A percentile compares a stretch with the other conserved stretches of the same genome.
phyloP scores from a whole-genome alignment of 1,140 invertebrate genomes.

The Solenopsis fugax region DNA sequence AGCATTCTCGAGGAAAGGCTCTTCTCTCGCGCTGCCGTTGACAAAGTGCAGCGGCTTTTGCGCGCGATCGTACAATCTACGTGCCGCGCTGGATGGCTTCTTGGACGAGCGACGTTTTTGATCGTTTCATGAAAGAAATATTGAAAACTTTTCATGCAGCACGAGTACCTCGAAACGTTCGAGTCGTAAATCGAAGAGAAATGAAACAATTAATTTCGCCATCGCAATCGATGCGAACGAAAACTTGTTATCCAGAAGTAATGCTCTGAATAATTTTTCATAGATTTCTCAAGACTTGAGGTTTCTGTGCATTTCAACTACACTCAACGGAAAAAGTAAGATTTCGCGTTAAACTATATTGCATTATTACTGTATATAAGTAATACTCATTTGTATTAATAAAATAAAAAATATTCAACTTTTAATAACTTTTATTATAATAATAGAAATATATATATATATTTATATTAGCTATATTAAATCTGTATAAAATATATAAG shows the following conservation, averaged over 20 bases:
- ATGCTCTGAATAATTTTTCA: conserved; percentile 8
- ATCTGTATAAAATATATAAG: not conserved
- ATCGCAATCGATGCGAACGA: conserved; percentile 40
- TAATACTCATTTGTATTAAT: not conserved
- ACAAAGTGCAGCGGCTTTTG: conserved; percentile 72
- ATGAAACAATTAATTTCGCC: conserved; percentile 54
- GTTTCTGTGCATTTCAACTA: not conserved
- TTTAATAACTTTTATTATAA: not conserved
- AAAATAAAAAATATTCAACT: conserved; percentile 29
- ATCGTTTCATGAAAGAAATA: conserved; percentile 41
- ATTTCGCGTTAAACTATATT: not conserved
- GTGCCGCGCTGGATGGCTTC: conserved; percentile 64
- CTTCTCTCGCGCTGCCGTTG: conserved; percentile 48
- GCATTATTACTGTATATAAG: not conserved
- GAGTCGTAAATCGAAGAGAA: conserved; percentile 24
- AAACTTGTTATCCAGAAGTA: conserved; percentile 19
- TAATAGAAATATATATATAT: not conserved
- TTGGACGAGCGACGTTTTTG: conserved; percentile 24
- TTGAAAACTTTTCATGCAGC: conserved; percentile 49
- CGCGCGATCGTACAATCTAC: conserved; percentile 67
- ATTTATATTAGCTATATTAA: not conserved
- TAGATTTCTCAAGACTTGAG: not conserved
- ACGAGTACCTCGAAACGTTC: not conserved
- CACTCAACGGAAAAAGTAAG: not conserved
- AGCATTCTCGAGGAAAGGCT: conserved; percentile 59